Base-by-base conservation (phyloP, 2,797 vertebrate species). In the Spatula clypeata region DNA sequence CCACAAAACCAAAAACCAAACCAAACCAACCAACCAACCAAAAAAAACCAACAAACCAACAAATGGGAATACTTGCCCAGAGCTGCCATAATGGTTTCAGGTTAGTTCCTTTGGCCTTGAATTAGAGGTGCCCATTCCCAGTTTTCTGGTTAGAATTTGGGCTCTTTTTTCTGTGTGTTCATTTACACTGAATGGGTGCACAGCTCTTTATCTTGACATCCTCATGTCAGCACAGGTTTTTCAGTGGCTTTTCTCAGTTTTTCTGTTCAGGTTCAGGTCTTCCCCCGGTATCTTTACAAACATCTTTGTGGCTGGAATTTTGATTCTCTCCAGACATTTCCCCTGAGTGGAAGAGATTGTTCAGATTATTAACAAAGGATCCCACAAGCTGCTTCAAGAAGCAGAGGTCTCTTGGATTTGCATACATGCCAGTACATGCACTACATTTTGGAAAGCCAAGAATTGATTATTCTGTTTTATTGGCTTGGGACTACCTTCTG, bases 341-440 rank as follows among this genome's bases (percentile, higher is more conserved):
- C 23, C 45, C 17, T 13, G 10, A 61, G 7, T 40, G 31, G 16
- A 70, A 66, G 36, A 73, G 14, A 9, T 34, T 69, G 61, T 44
- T 5, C 55, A 62, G 31, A 21, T 53, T 62, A 60, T 71, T 75
- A 87, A 31, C 32, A 73, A 55, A 57, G 24, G 27, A 38, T 60
- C 32, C 13, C 32, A 60, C 44, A 47, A 40, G 38, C 24, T 76
- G 67, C 17, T 11, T 75, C 32, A 79, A 81, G 29, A 18, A 93
- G 53, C 12, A 24, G 17, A 19, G 15, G 49, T 27, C 7, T 66
- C 34, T 70, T 42, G 55, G 38, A 53, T 64, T 32, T 1, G 0
- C 54, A 58, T 0, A 2, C 6, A 6, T 13, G 11, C 3, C 17
- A 55, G 6, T 14, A 70, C 0, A 1, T 29, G 32, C 40, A 34